These are phyloP conservation scores for Cheilosia variabilis DNA, from an alignment of 2,888 invertebrate genomes.

Conservation along the genomic window DNA sequence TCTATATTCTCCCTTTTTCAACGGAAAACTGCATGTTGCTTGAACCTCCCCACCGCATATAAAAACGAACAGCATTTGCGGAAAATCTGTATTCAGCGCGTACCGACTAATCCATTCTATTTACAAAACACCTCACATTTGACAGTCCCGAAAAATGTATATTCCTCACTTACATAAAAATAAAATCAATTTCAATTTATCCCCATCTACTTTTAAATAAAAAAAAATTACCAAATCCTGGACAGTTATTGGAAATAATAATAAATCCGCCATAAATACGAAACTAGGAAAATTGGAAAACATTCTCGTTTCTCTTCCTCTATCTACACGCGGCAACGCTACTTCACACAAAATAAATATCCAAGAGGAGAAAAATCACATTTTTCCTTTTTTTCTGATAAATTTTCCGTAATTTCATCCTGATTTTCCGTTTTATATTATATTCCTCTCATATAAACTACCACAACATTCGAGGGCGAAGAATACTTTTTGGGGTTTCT, in stretches of 20 bases:
- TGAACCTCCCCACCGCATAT: too few species aligned
- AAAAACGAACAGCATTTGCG: too few species aligned
- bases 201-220: not conserved
- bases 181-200: conserved; percentile 20
- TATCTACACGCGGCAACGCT: not conserved
- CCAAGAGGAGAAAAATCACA: conserved; percentile 6
- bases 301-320: not conserved
- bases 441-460: not conserved
- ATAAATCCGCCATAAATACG: conserved; percentile 32
- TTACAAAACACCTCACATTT: not conserved
- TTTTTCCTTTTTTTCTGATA: not conserved
- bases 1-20: too few species aligned
- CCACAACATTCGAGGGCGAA: not conserved
- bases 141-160: too few species aligned
- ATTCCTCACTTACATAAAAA: not conserved
- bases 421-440: conserved; percentile 33
- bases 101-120: not conserved
- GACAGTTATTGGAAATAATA: conserved; percentile 53
- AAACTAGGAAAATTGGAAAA: conserved; percentile 38
- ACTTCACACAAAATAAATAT: not conserved
- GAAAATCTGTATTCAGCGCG: too few species aligned
- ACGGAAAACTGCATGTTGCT: too few species aligned
- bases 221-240: conserved; percentile 27
- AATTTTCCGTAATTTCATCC: conserved; percentile 45
- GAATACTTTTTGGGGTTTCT: not conserved